A percentile compares a stretch with the other conserved stretches of the same genome.
These are phyloP conservation scores for Falco cherrug DNA, from an alignment of 2,797 vertebrate genomes.

Conservation along the genomic window DNA sequence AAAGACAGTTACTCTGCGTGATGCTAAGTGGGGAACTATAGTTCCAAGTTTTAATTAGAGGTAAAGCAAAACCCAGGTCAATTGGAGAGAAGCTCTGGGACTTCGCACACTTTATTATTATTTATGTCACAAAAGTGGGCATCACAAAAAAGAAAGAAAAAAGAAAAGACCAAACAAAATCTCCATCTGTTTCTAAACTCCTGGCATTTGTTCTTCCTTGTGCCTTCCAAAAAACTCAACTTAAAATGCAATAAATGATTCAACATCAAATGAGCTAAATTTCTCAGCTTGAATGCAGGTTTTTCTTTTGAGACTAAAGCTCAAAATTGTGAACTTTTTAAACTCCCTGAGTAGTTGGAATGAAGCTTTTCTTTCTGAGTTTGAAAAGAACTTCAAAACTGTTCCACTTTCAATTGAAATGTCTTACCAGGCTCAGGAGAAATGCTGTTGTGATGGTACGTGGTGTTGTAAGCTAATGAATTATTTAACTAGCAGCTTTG, in stretches of 20 bases:
- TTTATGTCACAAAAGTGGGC: background rate
- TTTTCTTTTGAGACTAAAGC: background rate
- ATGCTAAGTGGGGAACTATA: background rate
- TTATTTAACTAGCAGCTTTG: background rate
- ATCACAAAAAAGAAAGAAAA: background rate
- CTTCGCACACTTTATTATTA: slow-evolving; percentile 8
- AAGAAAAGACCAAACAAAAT: slow-evolving; percentile 24
- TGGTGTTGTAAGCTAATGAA: background rate
- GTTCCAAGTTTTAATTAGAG: slow-evolving; percentile 42
- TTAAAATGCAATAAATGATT: background rate
- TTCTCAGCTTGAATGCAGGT: slow-evolving; percentile 18
- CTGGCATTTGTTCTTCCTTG: background rate
- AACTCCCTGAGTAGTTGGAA: background rate
- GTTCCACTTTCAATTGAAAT: slow-evolving; percentile 36
- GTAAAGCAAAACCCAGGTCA: slow-evolving; percentile 2
- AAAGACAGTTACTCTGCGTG: background rate
- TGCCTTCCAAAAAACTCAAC: background rate
- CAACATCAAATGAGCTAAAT: background rate
- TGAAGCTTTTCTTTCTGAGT: slow-evolving; percentile 27
- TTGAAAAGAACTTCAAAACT: slow-evolving; percentile 59
- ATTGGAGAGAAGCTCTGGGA: background rate
- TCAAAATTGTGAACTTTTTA: background rate
- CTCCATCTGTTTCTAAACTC: background rate
- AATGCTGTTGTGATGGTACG: background rate
- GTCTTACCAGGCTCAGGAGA: background rate